Percentiles rank a stretch among this genome's conserved stretches.
phyloP scores from a whole-genome alignment of 2,888 invertebrate genomes.

The Drosophila mayaguana region DNA sequence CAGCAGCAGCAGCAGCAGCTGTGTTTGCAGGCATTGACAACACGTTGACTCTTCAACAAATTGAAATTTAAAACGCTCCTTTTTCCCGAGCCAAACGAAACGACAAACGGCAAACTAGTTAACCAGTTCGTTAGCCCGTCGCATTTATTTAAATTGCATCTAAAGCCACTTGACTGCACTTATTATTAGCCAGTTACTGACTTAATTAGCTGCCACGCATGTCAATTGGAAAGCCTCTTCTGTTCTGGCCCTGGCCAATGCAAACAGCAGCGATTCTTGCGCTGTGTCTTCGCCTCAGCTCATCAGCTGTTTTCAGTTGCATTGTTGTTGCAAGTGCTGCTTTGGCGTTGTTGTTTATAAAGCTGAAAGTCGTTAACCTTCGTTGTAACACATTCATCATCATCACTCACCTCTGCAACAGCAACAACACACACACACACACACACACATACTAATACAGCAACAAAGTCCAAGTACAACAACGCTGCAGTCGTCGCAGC shows the following conservation, averaged over 20 bases:
- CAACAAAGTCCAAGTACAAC: slow-evolving; percentile 53
- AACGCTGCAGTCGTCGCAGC: slow-evolving; percentile 57
- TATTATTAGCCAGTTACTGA: slow-evolving; percentile 74
- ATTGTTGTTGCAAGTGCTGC: slow-evolving; percentile 18
- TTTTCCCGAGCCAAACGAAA: too few species aligned
- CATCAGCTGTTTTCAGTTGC: slow-evolving; percentile 65
- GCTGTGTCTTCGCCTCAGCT: slow-evolving; percentile 54
- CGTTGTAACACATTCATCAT: slow-evolving; percentile 82
- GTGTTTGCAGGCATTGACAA: slow-evolving; percentile 62
- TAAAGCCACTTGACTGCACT: slow-evolving; percentile 63
- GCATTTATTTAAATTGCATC: slow-evolving; percentile 79
- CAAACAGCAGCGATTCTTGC: slow-evolving; percentile 23
- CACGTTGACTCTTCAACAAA: slow-evolving; percentile 77
- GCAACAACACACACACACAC: slow-evolving; percentile 38
- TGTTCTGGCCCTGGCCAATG: slow-evolving; percentile 14
- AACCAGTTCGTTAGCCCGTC: slow-evolving; percentile 59
- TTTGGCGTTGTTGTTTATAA: slow-evolving; percentile 70
- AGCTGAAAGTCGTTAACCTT: slow-evolving; percentile 82
- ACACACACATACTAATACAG: slow-evolving; percentile 15
- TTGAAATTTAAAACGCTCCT: slow-evolving; percentile 77
- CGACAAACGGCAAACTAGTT: slow-evolving; percentile 70
- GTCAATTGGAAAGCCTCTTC: slow-evolving; percentile 10
- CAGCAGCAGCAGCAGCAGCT: slow-evolving; percentile 11
- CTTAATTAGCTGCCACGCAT: slow-evolving; percentile 68
- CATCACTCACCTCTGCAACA: slow-evolving; percentile 75